These are phyloP conservation scores for Heloderma charlesbogerti DNA, from an alignment of 2,113 vertebrate species.

Conservation along the genomic window DNA sequence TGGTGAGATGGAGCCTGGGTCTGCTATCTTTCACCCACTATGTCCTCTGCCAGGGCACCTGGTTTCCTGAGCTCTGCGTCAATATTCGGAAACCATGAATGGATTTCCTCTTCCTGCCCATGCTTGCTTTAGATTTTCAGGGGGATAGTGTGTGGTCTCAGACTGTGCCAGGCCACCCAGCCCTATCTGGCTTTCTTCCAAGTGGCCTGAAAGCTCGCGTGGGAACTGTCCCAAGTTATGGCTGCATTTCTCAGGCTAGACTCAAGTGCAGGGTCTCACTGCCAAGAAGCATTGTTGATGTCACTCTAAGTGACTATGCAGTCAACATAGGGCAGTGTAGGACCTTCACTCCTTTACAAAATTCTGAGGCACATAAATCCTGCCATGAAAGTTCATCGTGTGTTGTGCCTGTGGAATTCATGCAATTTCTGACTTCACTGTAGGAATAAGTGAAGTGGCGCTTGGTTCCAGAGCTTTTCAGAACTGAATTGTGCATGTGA, in stretches of 20 bases:
- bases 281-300: background rate
- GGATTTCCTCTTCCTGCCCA: slow-evolving; percentile 71
- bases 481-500: background rate
- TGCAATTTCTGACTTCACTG: background rate
- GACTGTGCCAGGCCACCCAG: slow-evolving; percentile 63
- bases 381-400: background rate
- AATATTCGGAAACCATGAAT: slow-evolving; percentile 74
- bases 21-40: slow-evolving; percentile 17
- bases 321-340: background rate
- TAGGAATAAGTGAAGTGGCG: background rate
- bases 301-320: background rate
- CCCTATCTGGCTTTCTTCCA: slow-evolving; percentile 1
- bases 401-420: background rate
- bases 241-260: background rate
- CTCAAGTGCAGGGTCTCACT: background rate
- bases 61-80: background rate
- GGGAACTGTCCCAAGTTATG: slow-evolving; percentile 24
- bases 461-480: background rate
- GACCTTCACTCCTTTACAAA: background rate
- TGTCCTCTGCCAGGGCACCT: background rate
- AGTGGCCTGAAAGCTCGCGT: slow-evolving; percentile 41
- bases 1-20: background rate
- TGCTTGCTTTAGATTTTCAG: slow-evolving; percentile 71
- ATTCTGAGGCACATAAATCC: background rate
- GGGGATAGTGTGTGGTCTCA: slow-evolving; percentile 51